Evolutionary conservation across 2,797 vertebrate genomes (phyloP).

Genomic region (Rhadinocentrus ornatus): DNA sequence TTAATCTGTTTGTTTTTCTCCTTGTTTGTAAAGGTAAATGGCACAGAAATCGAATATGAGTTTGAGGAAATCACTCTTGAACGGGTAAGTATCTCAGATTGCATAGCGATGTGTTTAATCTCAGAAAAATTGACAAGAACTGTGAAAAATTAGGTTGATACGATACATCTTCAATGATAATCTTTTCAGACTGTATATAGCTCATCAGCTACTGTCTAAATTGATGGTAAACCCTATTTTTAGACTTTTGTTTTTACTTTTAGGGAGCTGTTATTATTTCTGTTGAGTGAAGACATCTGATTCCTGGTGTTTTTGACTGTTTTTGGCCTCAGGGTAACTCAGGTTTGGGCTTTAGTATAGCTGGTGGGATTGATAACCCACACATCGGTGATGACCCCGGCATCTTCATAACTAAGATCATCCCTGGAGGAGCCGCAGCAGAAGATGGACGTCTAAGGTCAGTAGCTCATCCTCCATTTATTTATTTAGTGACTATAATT

Average conservation of each 20-base stretch:
- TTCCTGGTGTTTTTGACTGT: too few species aligned
- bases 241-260: too few species aligned
- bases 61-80: conserved; percentile 99
- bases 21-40: conserved; percentile 88
- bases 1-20: conserved; percentile 16
- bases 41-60: conserved; percentile 98
- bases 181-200: too few species aligned
- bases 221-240: too few species aligned
- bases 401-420: conserved; percentile 99
- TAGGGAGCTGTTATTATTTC: too few species aligned
- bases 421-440: conserved; percentile 94
- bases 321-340: conserved; percentile 89
- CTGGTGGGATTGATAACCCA: conserved; percentile 96
- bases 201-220: too few species aligned
- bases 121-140: neutral
- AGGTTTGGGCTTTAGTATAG: conserved; percentile 96
- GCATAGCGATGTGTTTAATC: conserved; percentile 10
- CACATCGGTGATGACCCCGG: conserved; percentile 97
- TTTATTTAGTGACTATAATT: neutral
- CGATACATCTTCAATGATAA: too few species aligned
- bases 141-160: neutral
- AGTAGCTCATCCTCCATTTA: conserved; percentile 25
- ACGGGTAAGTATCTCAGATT: conserved; percentile 85
- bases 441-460: conserved; percentile 96
- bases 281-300: too few species aligned